These are phyloP conservation scores for Scyliorhinus canicula DNA, from an alignment of 2,797 vertebrate genomes.

Conservation along the genomic window DNA sequence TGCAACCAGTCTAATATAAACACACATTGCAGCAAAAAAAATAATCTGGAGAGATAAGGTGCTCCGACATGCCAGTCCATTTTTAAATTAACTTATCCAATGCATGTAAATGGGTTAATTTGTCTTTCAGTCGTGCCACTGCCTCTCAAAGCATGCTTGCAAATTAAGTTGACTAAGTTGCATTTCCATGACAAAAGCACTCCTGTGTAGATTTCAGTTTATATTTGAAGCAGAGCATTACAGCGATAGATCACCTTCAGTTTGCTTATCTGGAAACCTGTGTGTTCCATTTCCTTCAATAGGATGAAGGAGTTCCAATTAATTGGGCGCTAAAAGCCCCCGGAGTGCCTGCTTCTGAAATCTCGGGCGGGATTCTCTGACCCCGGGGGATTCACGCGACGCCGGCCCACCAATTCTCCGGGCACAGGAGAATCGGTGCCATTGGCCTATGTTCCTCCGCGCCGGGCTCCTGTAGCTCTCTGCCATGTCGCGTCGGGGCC, in stretches of 20 bases:
- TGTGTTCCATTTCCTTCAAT: not conserved
- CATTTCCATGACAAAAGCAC: conserved; percentile 1
- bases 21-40: not conserved
- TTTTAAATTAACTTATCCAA: not conserved
- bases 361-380: too few species aligned
- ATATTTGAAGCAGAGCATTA: not conserved
- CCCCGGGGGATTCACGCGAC: too few species aligned
- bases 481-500: too few species aligned
- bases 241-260: not conserved
- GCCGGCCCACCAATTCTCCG: too few species aligned
- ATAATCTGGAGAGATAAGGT: not conserved
- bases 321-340: not conserved
- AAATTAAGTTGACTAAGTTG: not conserved
- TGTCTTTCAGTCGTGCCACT: not conserved
- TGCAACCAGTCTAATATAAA: not conserved
- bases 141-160: not conserved
- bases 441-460: too few species aligned
- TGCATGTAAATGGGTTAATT: not conserved
- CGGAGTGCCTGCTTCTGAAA: not conserved
- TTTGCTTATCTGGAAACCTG: not conserved
- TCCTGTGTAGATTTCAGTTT: not conserved
- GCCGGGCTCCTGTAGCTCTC: too few species aligned
- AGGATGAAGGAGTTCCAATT: not conserved
- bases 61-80: not conserved
- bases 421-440: too few species aligned